These are phyloP conservation scores for Tyto alba DNA, from an alignment of 2,113 vertebrate genomes.

Conservation along the genomic window DNA sequence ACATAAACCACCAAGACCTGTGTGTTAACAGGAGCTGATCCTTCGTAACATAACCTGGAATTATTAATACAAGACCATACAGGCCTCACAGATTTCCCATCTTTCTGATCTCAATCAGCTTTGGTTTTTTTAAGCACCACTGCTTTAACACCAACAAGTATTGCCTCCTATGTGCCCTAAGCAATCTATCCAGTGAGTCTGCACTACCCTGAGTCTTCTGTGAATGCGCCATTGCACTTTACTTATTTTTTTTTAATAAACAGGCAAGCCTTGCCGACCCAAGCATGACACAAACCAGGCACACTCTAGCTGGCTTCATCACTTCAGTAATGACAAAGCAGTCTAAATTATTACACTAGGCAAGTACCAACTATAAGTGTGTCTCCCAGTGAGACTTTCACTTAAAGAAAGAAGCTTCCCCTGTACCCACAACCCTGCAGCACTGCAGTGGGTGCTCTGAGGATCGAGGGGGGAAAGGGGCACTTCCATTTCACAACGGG, in stretches of 20 bases:
- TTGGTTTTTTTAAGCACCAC: background rate
- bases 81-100: background rate
- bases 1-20: background rate
- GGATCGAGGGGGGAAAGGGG: too few species aligned
- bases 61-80: background rate
- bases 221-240: accelerated
- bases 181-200: background rate
- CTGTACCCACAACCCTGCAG: background rate
- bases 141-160: too few species aligned
- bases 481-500: accelerated
- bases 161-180: accelerated
- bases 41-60: background rate
- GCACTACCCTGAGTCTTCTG: accelerated
- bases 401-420: background rate
- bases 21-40: background rate
- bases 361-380: background rate
- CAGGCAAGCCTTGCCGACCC: background rate
- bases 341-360: background rate
- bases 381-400: background rate
- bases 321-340: background rate
- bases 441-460: background rate
- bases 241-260: background rate
- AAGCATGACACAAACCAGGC: conserved; percentile 8
- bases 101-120: accelerated
- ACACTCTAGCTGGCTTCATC: background rate